These are phyloP conservation scores for Microcebus griseorufus DNA, from an alignment of 2,113 vertebrate genomes.

Conservation along the genomic window DNA sequence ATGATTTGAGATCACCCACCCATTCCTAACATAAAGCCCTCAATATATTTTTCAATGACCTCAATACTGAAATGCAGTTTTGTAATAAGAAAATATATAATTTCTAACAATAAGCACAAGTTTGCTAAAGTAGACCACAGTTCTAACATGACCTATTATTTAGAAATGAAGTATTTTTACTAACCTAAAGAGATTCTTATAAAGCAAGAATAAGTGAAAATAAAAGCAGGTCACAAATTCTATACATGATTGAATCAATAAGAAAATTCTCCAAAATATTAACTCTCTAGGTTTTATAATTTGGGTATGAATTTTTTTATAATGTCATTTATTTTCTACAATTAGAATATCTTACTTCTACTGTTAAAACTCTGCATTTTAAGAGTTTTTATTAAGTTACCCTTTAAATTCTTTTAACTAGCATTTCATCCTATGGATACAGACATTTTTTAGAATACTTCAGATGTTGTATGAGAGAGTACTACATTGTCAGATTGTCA, in stretches of 20 bases:
- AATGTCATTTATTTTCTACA: not conserved
- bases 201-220: not conserved
- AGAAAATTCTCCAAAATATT: not conserved
- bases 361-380: not conserved
- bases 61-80: not conserved
- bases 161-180: not conserved
- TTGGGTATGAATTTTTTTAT: not conserved
- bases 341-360: not conserved
- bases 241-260: not conserved
- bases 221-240: not conserved
- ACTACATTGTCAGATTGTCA: not conserved
- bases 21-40: not conserved
- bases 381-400: not conserved
- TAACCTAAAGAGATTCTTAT: not conserved
- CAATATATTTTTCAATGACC: not conserved
- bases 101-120: not conserved
- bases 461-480: not conserved
- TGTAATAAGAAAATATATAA: not conserved
- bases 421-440: not conserved
- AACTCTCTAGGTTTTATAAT: not conserved
- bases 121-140: not conserved
- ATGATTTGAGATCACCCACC: not conserved
- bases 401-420: not conserved
- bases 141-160: not conserved
- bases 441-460: not conserved